Conservation (phyloP, 1,140 invertebrate species). For the Teleopsis dalmanni region DNA sequence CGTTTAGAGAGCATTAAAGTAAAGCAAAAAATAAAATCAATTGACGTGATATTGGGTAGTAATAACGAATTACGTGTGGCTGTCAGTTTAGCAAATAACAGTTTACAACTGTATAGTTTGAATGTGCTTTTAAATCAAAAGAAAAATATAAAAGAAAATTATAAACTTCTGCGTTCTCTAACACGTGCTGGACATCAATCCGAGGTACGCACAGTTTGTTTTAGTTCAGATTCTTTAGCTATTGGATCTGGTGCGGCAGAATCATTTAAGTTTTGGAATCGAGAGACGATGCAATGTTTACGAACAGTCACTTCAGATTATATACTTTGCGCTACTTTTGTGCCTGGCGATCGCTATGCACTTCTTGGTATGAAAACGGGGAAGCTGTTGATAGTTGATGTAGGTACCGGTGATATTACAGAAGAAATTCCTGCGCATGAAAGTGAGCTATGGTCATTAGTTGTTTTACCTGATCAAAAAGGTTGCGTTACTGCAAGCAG, state of each 20-base stretch:
- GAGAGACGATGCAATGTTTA: conserved; percentile 74
- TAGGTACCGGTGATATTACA: conserved; percentile 72
- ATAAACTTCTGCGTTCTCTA: conserved; percentile 49
- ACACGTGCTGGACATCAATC: conserved; percentile 73
- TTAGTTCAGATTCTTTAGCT: conserved; percentile 85
- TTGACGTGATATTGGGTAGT: conserved; percentile 59
- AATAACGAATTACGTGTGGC: conserved; percentile 60
- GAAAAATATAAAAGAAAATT: conserved; percentile 21
- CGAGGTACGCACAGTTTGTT: conserved; percentile 76
- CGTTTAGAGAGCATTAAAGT: conserved; percentile 60
- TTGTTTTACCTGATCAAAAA: conserved; percentile 66
- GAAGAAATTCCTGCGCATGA: conserved; percentile 74
- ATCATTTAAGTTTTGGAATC: conserved; percentile 89
- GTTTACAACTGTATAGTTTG: conserved; percentile 58
- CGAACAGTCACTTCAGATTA: conserved; percentile 64
- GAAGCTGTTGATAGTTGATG: conserved; percentile 77
- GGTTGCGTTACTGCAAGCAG: conserved; percentile 79
- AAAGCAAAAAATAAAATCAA: conserved; percentile 60
- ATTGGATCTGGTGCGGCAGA: conserved; percentile 79
- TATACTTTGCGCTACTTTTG: conserved; percentile 68
- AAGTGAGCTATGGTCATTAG: conserved; percentile 69
- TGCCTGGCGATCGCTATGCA: conserved; percentile 85
- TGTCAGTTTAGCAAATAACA: conserved; percentile 61
- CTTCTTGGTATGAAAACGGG: conserved; percentile 85
- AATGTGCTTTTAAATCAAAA: conserved; percentile 44